These are phyloP conservation scores for Aix galericulata DNA, from an alignment of 2,113 vertebrate genomes.

Conservation along the genomic window DNA sequence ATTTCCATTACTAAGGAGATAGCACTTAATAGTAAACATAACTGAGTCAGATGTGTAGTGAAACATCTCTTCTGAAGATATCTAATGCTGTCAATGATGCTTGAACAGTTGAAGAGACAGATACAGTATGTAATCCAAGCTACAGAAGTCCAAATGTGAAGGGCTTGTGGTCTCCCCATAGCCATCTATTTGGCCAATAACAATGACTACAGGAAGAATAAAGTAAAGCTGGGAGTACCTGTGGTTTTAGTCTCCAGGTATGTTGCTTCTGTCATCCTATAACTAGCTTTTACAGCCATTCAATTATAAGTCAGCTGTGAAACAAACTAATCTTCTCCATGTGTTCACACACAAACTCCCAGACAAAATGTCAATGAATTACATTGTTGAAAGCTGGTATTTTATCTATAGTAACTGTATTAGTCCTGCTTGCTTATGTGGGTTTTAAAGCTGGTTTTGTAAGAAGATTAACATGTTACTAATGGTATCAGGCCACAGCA, in stretches of 20 bases:
- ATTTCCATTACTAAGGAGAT: background rate
- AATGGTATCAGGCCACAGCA: background rate
- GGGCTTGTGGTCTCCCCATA: background rate
- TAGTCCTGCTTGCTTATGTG: slow-evolving; percentile 51
- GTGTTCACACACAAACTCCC: background rate
- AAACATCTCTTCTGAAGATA: background rate
- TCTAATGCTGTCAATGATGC: background rate
- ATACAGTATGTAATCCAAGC: background rate
- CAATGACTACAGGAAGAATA: background rate
- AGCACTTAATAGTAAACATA: background rate
- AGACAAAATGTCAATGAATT: background rate
- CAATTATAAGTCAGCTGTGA: background rate
- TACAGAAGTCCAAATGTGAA: background rate
- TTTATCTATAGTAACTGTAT: slow-evolving; percentile 57
- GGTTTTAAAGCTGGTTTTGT: slow-evolving; percentile 57
- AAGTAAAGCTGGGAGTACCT: background rate
- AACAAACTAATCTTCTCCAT: background rate
- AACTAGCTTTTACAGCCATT: background rate
- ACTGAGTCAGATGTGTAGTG: background rate
- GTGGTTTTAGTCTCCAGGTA: background rate
- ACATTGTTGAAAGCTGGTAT: slow-evolving; percentile 31
- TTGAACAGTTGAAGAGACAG: background rate
- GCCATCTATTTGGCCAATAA: background rate
- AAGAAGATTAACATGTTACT: slow-evolving; percentile 45
- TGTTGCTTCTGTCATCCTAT: background rate